Conservation (phyloP, 2,113 vertebrate genomes). For the Oncorhynchus keta region DNA sequence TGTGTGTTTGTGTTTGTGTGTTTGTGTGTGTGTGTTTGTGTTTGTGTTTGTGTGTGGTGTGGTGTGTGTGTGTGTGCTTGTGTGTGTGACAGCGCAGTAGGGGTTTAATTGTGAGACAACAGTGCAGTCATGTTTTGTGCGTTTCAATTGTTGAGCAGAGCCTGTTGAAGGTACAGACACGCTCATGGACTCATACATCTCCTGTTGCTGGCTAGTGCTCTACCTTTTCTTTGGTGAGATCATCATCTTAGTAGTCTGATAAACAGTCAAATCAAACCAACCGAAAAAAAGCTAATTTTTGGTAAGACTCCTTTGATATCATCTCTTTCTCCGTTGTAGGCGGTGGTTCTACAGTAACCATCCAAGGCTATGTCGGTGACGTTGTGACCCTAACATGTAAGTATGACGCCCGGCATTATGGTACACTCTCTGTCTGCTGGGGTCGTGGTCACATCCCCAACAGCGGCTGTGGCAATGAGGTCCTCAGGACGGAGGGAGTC, state of each 20-base stretch:
- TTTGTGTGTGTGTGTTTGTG: neutral
- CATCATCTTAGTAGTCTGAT: neutral
- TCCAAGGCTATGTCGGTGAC: slow-evolving; percentile 49
- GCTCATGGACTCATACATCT: neutral
- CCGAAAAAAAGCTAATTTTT: neutral
- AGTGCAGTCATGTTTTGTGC: neutral
- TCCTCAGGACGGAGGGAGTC: slow-evolving; percentile 57
- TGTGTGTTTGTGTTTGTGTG: too few relatives aligned
- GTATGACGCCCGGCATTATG: slow-evolving; percentile 51
- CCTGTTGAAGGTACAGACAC: too few relatives aligned
- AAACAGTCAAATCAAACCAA: neutral
- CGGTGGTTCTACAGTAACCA: slow-evolving; percentile 2
- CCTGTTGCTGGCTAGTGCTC: slow-evolving; percentile 23
- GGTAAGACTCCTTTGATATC: neutral
- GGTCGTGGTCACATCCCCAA: slow-evolving; percentile 57
- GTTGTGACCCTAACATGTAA: slow-evolving; percentile 57
- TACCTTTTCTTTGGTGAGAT: slow-evolving; percentile 53
- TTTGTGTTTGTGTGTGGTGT: too few relatives aligned
- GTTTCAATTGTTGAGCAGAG: neutral
- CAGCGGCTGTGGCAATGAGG: slow-evolving; percentile 47
- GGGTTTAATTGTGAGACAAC: neutral
- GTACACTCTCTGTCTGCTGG: slow-evolving; percentile 60
- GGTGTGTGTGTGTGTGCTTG: too few relatives aligned
- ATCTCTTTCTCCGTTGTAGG: slow-evolving; percentile 26
- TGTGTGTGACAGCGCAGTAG: neutral